phyloP scores from a whole-genome alignment of 2,888 invertebrate species.

The Cantharis lateralis region DNA sequence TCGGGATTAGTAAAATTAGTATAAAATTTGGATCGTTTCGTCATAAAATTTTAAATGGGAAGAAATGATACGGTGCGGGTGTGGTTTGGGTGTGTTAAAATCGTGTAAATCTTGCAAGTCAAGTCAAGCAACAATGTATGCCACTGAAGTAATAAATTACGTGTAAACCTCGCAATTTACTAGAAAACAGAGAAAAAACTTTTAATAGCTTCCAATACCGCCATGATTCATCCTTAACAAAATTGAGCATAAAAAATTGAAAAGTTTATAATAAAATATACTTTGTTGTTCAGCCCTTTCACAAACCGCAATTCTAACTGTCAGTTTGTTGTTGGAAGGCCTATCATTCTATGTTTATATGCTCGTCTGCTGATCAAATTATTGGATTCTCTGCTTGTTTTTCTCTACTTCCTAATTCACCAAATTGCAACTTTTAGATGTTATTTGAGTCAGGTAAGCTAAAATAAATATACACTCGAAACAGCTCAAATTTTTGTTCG shows the following conservation, averaged over 20 bases:
- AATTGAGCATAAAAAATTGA: background rate
- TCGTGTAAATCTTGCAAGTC: constrained; percentile 1
- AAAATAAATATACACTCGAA: background rate
- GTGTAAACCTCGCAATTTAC: background rate
- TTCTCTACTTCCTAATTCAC: constrained; percentile 2
- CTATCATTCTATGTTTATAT: background rate
- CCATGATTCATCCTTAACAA: background rate
- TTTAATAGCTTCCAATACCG: background rate
- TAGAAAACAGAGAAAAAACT: background rate
- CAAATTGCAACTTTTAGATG: constrained; percentile 4
- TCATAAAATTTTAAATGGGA: background rate
- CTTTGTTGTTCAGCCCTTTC: background rate
- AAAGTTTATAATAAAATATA: background rate
- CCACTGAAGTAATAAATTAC: background rate
- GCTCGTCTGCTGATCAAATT: constrained; percentile 1
- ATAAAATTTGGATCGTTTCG: background rate
- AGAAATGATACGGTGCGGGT: background rate
- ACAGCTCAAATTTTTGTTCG: background rate
- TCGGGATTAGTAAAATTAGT: background rate
- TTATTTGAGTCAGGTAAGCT: background rate
- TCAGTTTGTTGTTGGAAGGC: background rate
- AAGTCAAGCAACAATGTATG: background rate
- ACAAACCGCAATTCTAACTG: background rate
- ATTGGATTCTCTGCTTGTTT: constrained; percentile 3
- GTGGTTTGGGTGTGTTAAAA: constrained; percentile 1